phyloP scores from a whole-genome alignment of 2,888 invertebrate species.

The Amphipoea lucens region DNA sequence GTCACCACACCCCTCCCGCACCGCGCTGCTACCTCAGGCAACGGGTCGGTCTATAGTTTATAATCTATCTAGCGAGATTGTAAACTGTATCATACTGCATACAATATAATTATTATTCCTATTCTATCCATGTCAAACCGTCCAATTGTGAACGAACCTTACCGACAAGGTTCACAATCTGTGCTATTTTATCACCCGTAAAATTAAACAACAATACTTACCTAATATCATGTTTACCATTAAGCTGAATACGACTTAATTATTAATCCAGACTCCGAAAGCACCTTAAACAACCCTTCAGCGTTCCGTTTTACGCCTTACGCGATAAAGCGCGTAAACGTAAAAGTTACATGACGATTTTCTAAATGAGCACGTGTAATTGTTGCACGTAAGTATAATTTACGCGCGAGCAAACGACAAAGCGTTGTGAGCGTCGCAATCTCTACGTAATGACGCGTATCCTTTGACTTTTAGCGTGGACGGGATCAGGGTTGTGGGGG shows the following conservation, averaged over 20 bases:
- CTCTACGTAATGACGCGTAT: constrained; percentile 70
- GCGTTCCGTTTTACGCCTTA: constrained; percentile 40
- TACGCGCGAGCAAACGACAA: constrained; percentile 77
- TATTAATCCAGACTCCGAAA: constrained; percentile 35
- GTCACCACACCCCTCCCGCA: too few species aligned
- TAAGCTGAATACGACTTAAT: constrained; percentile 20
- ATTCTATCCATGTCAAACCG: not conserved
- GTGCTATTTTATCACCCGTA: not conserved
- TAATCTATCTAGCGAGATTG: too few species aligned
- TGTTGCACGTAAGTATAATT: constrained; percentile 74
- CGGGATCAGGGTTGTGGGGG: constrained; percentile 1
- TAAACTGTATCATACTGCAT: too few species aligned
- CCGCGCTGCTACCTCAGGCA: too few species aligned
- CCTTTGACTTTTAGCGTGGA: constrained; percentile 63
- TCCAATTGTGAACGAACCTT: not conserved
- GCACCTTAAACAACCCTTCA: constrained; percentile 25
- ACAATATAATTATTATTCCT: too few species aligned
- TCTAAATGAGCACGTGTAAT: constrained; percentile 75
- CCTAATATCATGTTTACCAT: not conserved
- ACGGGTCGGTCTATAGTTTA: too few species aligned
- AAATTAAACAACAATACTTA: not conserved
- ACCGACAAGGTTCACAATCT: not conserved
- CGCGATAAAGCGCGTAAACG: constrained; percentile 67
- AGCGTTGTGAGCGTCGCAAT: constrained; percentile 70
- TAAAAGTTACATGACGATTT: constrained; percentile 72